Conservation (phyloP, 2,113 vertebrate genomes). For the Marmota flaviventris region DNA sequence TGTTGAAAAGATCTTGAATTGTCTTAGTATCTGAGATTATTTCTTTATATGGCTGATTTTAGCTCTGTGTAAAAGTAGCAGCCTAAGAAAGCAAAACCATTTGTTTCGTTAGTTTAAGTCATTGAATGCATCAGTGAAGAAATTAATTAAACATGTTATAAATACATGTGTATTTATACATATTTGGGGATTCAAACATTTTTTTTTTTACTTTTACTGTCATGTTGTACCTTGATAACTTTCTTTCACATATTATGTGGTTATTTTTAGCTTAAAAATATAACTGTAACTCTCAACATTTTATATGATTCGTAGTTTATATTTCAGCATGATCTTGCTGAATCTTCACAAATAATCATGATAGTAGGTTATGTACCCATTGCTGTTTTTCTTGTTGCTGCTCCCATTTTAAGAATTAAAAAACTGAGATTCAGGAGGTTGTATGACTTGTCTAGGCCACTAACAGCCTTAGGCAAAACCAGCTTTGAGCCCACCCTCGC, state of each 20-base stretch:
- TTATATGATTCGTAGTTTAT: neutral
- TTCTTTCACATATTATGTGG: conserved; percentile 5
- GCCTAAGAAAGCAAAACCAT: neutral
- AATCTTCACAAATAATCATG: neutral
- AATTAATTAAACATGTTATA: neutral
- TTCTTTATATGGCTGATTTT: conserved; percentile 2
- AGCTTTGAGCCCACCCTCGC: neutral
- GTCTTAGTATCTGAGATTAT: neutral
- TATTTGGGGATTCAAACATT: neutral
- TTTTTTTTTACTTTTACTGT: neutral
- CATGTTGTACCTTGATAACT: neutral
- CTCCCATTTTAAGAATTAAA: neutral
- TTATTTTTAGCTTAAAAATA: conserved; percentile 19
- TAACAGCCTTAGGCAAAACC: neutral
- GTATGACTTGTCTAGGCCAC: neutral
- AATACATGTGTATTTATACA: no score
- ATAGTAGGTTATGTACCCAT: neutral
- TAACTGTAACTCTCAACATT: neutral
- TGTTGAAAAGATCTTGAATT: neutral
- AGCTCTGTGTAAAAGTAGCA: conserved; percentile 14
- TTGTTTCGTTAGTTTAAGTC: conserved; percentile 15
- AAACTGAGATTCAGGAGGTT: neutral
- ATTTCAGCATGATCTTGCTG: neutral
- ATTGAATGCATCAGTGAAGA: neutral
- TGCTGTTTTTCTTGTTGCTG: neutral